These are phyloP conservation scores for Hyaena hyaena DNA, from an alignment of 2,113 vertebrate genomes.

Conservation along the genomic window DNA sequence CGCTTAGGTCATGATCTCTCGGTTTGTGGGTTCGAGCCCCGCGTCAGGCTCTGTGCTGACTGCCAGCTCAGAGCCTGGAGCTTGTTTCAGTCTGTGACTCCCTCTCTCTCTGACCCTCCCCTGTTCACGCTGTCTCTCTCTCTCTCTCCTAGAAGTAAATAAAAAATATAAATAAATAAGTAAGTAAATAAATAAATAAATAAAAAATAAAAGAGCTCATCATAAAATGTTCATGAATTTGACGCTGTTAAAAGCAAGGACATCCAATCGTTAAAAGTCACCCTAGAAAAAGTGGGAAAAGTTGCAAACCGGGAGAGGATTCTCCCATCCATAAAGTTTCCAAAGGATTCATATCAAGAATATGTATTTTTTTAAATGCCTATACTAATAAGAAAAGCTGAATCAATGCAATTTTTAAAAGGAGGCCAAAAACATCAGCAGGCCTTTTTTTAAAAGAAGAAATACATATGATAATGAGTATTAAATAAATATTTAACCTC, in stretches of 20 bases:
- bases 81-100: too few species aligned
- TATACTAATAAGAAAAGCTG: neutral
- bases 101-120: too few species aligned
- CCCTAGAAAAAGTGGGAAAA: constrained; percentile 6
- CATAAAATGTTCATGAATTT: constrained; percentile 35
- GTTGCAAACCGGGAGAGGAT: neutral
- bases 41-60: too few species aligned
- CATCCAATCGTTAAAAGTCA: neutral
- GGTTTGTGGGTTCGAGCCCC: too few species aligned
- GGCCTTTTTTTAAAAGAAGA: neutral
- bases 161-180: too few species aligned
- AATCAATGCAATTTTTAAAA: constrained; percentile 14
- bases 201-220: neutral
- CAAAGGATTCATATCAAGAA: constrained; percentile 30
- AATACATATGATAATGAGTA: neutral
- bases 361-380: neutral
- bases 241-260: constrained; percentile 29
- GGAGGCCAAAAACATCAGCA: neutral
- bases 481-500: constrained; percentile 23
- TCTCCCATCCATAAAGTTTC: neutral
- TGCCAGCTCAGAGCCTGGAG: too few species aligned
- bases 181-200: too few species aligned
- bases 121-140: too few species aligned
- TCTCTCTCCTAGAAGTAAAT: too few species aligned
- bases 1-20: too few species aligned